Evolutionary conservation across 2,113 vertebrate species (phyloP), one percentile per base, ranked within the genome.

Genomic region (Chamaea fasciata): DNA sequence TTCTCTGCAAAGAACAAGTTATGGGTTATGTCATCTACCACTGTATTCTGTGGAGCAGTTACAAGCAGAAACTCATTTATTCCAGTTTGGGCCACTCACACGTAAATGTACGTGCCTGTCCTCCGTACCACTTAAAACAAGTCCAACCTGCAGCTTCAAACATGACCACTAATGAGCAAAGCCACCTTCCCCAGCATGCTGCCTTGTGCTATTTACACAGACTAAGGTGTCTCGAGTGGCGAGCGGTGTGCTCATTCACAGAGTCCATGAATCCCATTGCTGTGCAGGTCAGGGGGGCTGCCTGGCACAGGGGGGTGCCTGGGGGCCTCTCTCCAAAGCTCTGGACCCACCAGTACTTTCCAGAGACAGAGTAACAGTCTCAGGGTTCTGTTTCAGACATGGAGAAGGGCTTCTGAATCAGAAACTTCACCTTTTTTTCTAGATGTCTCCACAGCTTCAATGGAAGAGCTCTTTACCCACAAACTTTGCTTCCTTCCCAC

Each of bases 41-140:
- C 9, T 52, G 56, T 24, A 46, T 74, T 91, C 78, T 27, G 14
- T 41, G n/a, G 28, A 64, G 24, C 35, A 64, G 23, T 35, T 46
- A 44, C 33, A 60, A 83, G 8, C 30, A 89, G 56, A 69, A 65
- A 39, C 12, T 18, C 2, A 7, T 30, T 62, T 56, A 22, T 42
- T 70, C 33, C 30, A 8, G 14, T 55, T 46, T 41, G 47, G 1
- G 2, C 30, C 2, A 3, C 22, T 70, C 27, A 42, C 27, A 22
- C 0, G 0, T 21, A 52, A 62, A 33, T 2, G 1, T 44, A 53
- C 11, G 2, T 27, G n/a, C 30, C 31, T 47, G 7, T 37, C 50
- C 33, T 50, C 52, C 3, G 1, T 42, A 33, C 28, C 30, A 13
- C 23, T 57, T 31, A 26, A 33, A 80, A 33, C 5, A 52, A 27